Base-by-base conservation (phyloP, 2,888 invertebrate species). In the Microctonus brassicae region DNA sequence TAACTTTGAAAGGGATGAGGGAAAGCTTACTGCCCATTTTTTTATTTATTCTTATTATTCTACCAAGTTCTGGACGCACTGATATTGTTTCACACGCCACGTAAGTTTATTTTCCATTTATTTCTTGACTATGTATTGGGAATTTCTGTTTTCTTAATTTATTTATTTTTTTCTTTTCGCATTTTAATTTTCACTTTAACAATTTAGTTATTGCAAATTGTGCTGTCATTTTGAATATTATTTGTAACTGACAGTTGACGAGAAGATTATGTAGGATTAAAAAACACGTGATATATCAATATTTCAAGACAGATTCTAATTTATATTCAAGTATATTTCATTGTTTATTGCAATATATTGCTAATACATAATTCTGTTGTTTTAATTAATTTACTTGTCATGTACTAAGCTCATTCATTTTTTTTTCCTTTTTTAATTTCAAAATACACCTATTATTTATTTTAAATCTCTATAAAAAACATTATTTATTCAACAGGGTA, bases 401-500 rank as follows among this genome's bases (percentile, higher is more conserved):
- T 29, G n/a, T 7, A 29, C 7, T 29, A 29, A 29, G 7, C 7
- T 29, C 7, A 5, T 29, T 29, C 7, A 26, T 68, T 58, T 67
- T 17, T 65, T 42, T 47, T 24, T 65, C 24, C 29, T 70, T 29
- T 42, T 53, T 68, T 29, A 3, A 29, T 7, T 29, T 7, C 4
- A 5, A 29, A 3, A 29, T 5, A 5, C 7, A 7, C 24, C 39
- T 6, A 26, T 58, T 13, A 66, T 33, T 22, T 57, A 61, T 57
- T 67, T 69, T 68, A 58, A 4, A 65, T 63, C 13, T 22, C n/a
- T 26, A 20, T 55, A 17, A 33, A n/a, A 34, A 42, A 52, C n/a
- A n/a, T 52, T 66, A 24, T 73, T 69, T 62, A 33, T 52, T 7
- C 17, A 67, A 62, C 81, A 95, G 95, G 80, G 94, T 94, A 68